A percentile compares a stretch with the other conserved stretches of the same genome.
phyloP scores from a whole-genome alignment of 1,140 invertebrate species.

The Aphelinus certus region DNA sequence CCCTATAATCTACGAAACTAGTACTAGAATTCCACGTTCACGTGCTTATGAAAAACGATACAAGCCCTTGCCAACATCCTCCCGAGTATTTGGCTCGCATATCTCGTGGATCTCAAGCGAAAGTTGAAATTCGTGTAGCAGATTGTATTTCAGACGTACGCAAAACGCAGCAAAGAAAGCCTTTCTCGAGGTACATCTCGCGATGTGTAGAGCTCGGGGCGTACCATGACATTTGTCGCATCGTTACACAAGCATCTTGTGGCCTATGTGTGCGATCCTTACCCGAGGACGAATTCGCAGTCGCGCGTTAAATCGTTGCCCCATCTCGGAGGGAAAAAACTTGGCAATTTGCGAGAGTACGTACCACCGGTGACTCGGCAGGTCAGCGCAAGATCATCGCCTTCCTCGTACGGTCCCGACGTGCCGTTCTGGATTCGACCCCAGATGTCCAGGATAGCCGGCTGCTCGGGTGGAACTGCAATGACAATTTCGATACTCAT shows the following conservation, averaged over 20 bases:
- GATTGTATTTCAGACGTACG: too few relatives aligned
- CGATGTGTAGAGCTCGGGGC: constrained; percentile 2
- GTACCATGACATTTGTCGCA: constrained; percentile 9
- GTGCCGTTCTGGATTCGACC: constrained; percentile 75
- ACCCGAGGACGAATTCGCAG: neutral
- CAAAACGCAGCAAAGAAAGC: too few relatives aligned
- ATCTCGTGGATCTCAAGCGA: too few relatives aligned
- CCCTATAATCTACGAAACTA: too few relatives aligned
- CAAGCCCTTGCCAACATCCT: too few relatives aligned
- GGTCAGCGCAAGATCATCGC: constrained; percentile 68
- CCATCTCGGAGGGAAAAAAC: too few relatives aligned
- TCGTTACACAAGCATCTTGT: neutral
- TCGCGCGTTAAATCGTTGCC: neutral
- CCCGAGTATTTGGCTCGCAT: too few relatives aligned
- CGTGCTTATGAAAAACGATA: too few relatives aligned
- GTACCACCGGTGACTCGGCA: constrained; percentile 74
- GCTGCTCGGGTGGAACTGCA: constrained; percentile 86
- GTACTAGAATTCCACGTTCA: too few relatives aligned
- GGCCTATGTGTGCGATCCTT: too few relatives aligned
- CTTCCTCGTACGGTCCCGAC: constrained; percentile 78
- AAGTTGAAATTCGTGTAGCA: too few relatives aligned
- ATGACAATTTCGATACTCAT: constrained; percentile 42
- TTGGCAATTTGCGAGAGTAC: constrained; percentile 40
- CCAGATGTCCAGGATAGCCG: constrained; percentile 83
- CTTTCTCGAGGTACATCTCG: too few relatives aligned